These are phyloP conservation scores for Cygnus buccinator DNA, from an alignment of 2,113 vertebrate species.

Conservation along the genomic window DNA sequence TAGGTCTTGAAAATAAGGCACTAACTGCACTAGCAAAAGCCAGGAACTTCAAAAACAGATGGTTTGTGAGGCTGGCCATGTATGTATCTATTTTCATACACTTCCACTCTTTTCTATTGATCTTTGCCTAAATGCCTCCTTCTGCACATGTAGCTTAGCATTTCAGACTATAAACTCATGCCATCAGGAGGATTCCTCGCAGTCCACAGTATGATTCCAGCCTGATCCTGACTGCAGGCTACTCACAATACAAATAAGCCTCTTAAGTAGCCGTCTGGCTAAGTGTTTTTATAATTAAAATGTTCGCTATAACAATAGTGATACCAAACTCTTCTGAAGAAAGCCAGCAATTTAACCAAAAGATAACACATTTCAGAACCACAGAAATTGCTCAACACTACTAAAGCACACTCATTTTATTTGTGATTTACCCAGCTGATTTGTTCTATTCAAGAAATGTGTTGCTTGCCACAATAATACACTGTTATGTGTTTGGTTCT, in stretches of 20 bases:
- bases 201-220: not conserved
- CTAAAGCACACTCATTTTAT: not conserved
- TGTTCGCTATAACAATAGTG: not conserved
- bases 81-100: not conserved
- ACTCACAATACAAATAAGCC: not conserved
- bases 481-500: not conserved
- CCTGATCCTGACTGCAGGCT: not conserved
- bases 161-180: not conserved
- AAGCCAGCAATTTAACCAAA: not conserved
- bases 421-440: not conserved
- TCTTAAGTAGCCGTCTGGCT: not conserved
- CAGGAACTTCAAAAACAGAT: not conserved
- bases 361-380: not conserved
- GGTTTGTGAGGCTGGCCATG: not conserved
- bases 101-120: not conserved
- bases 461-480: not conserved
- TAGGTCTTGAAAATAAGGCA: not conserved
- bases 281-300: slow-evolving; percentile 10
- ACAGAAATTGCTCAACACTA: rapidly evolving
- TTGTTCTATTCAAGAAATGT: not conserved
- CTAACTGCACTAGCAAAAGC: not conserved
- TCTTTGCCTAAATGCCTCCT: not conserved
- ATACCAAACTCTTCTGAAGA: not conserved
- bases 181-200: not conserved
- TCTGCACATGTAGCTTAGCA: not conserved